Evolutionary conservation across 2,888 invertebrate species (phyloP), one percentile per base, ranked within the genome.

Genomic region (Electrophaes corylata): DNA sequence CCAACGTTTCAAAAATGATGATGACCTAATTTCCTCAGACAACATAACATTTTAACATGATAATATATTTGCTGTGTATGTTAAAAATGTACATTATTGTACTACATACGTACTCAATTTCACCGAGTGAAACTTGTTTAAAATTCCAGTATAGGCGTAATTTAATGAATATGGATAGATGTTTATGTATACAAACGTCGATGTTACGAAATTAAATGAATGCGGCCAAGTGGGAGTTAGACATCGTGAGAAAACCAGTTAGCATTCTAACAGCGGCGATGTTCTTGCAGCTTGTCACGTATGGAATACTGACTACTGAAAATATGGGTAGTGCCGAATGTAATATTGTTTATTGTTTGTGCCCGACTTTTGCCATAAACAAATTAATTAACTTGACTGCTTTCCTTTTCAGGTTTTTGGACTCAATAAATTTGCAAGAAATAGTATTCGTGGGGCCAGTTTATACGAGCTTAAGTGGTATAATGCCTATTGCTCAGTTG

Each of bases 381-480:
- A 23, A 23, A 23, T 23, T 4, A 3, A 23, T 47, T 3, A 16
- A 35, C 14, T 37, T 44, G 31, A 8, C 11, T 47, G 14, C n/a
- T 37, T 53, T 62, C 62, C 46, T 31, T 84, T 84, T 4, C 81
- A 92, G 92, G 68, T 90, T 80, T 69, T 84, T 86, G 68, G 88
- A 89, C 59, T 72, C 87, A 20, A 64, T 71, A 47, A 74, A 78
- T 48, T 75, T 92, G 49, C 69, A 75, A 60, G 87, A 86, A 67
- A 48, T 91, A 46, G 67, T 83, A 60, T 88, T 91, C 72, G 72
- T 88, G 41, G 89, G 88, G 46, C 84, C 88, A 64, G 78, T 70
- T 37, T 88, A 84, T 65, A 46, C 79, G 14, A 73, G 77, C 43
- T 75, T 76, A 52, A 75, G 72, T 49, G 66, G 68, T 31, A 60